A percentile compares a stretch with the other conserved stretches of the same genome.
phyloP scores from a whole-genome alignment of 2,113 vertebrate genomes.

The Sigmodon hispidus region DNA sequence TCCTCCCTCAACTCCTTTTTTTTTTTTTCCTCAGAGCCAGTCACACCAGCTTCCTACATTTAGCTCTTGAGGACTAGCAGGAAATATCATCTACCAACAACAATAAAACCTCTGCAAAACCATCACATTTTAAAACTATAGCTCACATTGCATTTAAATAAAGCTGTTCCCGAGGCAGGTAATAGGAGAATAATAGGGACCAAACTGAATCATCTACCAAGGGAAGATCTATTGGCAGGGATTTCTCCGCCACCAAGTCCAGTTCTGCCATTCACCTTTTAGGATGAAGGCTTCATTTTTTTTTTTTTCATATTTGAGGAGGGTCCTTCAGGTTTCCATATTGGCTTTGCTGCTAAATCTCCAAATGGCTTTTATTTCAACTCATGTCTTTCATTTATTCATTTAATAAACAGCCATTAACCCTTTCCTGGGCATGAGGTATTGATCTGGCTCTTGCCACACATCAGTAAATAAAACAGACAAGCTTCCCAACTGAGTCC shows the following conservation, averaged over 20 bases:
- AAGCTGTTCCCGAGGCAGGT: not conserved
- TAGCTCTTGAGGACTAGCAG: not conserved
- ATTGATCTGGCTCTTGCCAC: not conserved
- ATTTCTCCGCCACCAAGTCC: not conserved
- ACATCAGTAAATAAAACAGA: not conserved
- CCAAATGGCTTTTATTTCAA: not conserved
- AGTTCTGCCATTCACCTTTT: not conserved
- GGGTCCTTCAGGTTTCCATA: not conserved
- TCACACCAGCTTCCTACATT: not conserved
- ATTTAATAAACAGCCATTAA: not conserved
- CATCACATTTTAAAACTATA: conserved; percentile 19
- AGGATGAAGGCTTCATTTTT: not conserved
- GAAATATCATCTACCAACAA: not conserved
- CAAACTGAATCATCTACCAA: not conserved
- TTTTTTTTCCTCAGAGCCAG: not conserved
- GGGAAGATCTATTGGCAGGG: not conserved
- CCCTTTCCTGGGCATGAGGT: not conserved
- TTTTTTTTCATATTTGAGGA: not conserved
- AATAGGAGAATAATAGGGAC: not conserved
- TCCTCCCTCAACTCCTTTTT: not conserved
- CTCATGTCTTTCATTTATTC: not conserved
- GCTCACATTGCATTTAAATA: not conserved
- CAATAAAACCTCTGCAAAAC: not conserved
- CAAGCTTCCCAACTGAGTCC: not conserved
- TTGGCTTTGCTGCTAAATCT: not conserved